Evolutionary conservation across 2,113 vertebrate species (phyloP), one percentile per base, ranked within the genome.

Genomic region (Austrofundulus limnaeus): DNA sequence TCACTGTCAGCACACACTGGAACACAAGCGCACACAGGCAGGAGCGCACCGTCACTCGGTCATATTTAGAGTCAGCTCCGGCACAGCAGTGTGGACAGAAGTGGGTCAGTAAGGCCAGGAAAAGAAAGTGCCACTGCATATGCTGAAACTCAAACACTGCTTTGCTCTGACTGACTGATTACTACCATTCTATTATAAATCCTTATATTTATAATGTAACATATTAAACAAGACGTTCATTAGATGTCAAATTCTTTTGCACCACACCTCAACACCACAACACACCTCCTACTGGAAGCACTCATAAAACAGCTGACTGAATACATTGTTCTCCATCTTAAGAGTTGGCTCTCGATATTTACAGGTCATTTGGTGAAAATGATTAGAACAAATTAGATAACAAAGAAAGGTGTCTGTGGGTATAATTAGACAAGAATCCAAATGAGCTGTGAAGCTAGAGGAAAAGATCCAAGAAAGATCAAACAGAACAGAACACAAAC

Each of bases 401-500:
- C 41, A 57, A 61, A 70, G 37, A 3, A 50, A 39, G 55, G 1
- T 34, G 28, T 51, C n/a, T 62, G 21, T 46, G 13, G 39, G 12
- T 68, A 64, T 74, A 72, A 67, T 75, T 59, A 61, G 17, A 70
- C 0, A 0, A n/a, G 23, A 67, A 61, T 71, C 49, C 57, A 51
- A 53, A 67, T n/a, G 38, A 19, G 51, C 65, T 67, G 49, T 54
- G 38, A 73, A 20, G 16, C 61, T 25, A 38, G 37, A 14, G 31
- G 13, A 7, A 60, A 43, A 19, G 20, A 63, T 66, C 47, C 15
- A 73, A 31, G 58, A 53, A 58, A 17, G 25, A 21, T 15, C 56
- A 68, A 46, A 62, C 1, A 1, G 16, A 54, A 61, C 47, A 59
- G 34, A 38, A 69, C 12, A 25, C 39, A 71, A 64, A 53, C 47